Evolutionary conservation across 2,888 invertebrate genomes (phyloP), one percentile per base, ranked within the genome.

Genomic region (Chrysodeixis includens): DNA sequence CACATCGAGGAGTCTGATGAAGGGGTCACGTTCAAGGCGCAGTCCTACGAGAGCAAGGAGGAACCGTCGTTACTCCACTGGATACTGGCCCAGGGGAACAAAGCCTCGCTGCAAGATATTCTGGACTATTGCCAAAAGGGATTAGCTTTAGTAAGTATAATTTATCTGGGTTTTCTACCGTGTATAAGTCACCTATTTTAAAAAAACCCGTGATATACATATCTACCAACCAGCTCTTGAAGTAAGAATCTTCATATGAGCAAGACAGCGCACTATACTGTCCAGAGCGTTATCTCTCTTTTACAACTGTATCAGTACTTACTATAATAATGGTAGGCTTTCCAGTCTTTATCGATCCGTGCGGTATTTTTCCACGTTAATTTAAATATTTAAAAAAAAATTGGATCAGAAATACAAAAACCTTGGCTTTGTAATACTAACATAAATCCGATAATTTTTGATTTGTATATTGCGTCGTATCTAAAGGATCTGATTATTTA

Each of bases 11-110:
- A 90, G 52, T 90, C 90, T 0, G 93, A 92, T 46, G 94, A 93
- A 49, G 92, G 90, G 0, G 90, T 90, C 59, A 87, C 85, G 0
- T 94, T 92, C 68, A 90, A 90, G 66, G 88, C 89, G 14, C 88
- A 86, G 9, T 89, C 89, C 49, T 88, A 86, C 55, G 92, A 92
- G 59, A 88, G 84, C 68, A 91, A 90, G 71, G 94, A 95, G 16
- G 95, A 96, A 9, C 92, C 96, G 0, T 97, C 97, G 30, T 90
- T 99, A 44, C 93, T 98, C 66, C 97, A 98, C 79, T 99, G 98
- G 98, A 98, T 99, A 64, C 96, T 97, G 30, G 97, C 97, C 5
- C 97, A 97, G 84, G 98, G 98, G 81, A 97, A 97, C 84, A 97
- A 97, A 80, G 97, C 96, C 59, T 97, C 97, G 46, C 90, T 99